Evolutionary conservation across 2,888 invertebrate genomes (phyloP).

Genomic region (Phasia obesa): DNA sequence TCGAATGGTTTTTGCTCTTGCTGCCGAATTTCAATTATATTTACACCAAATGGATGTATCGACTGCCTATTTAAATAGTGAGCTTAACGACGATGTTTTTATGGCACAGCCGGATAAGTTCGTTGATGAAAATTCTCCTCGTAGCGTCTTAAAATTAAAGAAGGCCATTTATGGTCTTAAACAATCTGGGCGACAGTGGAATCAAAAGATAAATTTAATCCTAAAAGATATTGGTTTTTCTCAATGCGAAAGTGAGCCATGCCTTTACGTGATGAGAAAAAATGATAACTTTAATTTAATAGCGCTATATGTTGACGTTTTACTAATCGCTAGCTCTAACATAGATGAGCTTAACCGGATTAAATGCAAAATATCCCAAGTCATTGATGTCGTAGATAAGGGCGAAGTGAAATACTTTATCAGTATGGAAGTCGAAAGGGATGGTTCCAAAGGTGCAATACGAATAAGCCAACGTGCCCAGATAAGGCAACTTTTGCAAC

Average conservation of each 20-base stretch:
- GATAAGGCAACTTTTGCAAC: too few species aligned
- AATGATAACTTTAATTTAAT: slow-evolving; percentile 62
- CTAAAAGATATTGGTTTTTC: slow-evolving; percentile 62
- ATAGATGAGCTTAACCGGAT: slow-evolving; percentile 48
- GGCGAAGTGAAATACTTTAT: too few species aligned
- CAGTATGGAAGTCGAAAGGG: too few species aligned
- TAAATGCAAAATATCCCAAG: too few species aligned
- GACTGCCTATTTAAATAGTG: slow-evolving; percentile 70
- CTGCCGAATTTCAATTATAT: slow-evolving; percentile 63
- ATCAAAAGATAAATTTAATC: slow-evolving; percentile 56
- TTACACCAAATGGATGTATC: slow-evolving; percentile 71
- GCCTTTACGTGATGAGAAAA: slow-evolving; percentile 56
- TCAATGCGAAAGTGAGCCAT: slow-evolving; percentile 65
- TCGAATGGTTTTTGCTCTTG: slow-evolving; percentile 68
- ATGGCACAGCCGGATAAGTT: slow-evolving; percentile 70
- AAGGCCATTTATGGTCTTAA: slow-evolving; percentile 67
- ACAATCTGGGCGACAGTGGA: slow-evolving; percentile 71
- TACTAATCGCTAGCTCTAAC: slow-evolving; percentile 61
- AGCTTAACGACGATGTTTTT: slow-evolving; percentile 67
- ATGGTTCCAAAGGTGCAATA: too few species aligned
- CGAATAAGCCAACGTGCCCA: too few species aligned
- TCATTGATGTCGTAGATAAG: too few species aligned
- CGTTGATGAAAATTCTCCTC: not conserved
- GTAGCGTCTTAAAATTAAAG: slow-evolving; percentile 24
- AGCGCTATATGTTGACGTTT: slow-evolving; percentile 71